Conservation (phyloP, 2,797 vertebrate genomes). For the Florisuga fusca region DNA sequence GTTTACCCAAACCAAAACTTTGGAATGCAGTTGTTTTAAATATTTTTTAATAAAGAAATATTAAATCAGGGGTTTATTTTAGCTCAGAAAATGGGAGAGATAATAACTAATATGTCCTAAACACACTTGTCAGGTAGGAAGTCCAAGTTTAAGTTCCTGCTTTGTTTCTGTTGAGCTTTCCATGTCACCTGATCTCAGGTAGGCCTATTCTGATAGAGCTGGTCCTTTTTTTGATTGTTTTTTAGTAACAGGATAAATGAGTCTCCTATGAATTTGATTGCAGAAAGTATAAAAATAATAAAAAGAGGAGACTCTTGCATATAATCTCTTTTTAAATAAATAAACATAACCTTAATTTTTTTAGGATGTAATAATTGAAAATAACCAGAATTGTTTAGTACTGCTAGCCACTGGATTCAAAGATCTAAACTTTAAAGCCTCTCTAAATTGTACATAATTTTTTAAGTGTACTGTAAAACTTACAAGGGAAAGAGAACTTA, state of each 20-base stretch:
- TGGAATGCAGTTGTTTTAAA: not conserved
- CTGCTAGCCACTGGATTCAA: not conserved
- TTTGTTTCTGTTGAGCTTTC: not conserved
- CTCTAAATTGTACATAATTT: not conserved
- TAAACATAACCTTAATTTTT: not conserved
- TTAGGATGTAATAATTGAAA: not conserved
- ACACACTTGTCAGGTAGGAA: accelerated
- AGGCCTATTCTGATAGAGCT: not conserved
- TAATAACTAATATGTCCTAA: not conserved
- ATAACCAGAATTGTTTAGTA: not conserved
- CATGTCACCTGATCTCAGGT: not conserved
- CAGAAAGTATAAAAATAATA: not conserved
- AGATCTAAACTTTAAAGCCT: not conserved
- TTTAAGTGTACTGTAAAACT: not conserved
- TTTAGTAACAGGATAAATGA: not conserved
- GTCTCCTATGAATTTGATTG: not conserved
- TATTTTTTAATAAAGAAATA: not conserved
- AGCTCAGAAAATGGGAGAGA: not conserved
- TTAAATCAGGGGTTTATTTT: not conserved
- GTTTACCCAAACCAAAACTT: not conserved
- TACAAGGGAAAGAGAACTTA: not conserved
- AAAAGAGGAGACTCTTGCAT: not conserved
- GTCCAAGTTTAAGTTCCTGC: not conserved
- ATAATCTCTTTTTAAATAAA: not conserved
- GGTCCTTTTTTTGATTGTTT: not conserved